These are phyloP conservation scores for Danaus melanippus DNA, from an alignment of 1,140 invertebrate species.

Conservation along the genomic window DNA sequence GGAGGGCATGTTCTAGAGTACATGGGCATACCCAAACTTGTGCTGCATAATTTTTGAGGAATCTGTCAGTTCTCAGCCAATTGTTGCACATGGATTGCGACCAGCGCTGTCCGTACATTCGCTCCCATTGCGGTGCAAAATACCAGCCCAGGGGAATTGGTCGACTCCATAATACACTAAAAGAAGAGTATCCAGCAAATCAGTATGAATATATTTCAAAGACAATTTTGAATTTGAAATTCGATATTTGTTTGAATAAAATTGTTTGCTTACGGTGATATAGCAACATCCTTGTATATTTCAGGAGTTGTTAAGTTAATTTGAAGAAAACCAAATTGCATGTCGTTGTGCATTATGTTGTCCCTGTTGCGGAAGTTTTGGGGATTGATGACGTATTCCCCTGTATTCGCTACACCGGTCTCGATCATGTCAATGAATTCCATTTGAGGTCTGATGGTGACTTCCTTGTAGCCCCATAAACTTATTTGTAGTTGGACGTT, in stretches of 20 bases:
- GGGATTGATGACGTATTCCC: constrained; percentile 79
- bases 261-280: constrained; percentile 84
- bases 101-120: constrained; percentile 84
- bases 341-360: constrained; percentile 78
- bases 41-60: constrained; percentile 90
- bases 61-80: constrained; percentile 91
- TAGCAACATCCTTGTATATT: constrained; percentile 77
- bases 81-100: constrained; percentile 85
- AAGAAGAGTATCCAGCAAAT: constrained; percentile 21
- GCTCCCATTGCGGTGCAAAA: constrained; percentile 90
- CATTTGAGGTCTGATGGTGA: constrained; percentile 81
- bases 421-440: constrained; percentile 77
- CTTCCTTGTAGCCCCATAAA: constrained; percentile 89
- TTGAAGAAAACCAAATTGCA: constrained; percentile 91
- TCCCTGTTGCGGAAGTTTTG: constrained; percentile 78
- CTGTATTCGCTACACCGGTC: constrained; percentile 76
- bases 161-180: constrained; percentile 87
- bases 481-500: constrained; percentile 85
- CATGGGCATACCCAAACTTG: constrained; percentile 93
- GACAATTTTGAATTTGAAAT: not conserved
- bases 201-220: constrained; percentile 4
- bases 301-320: constrained; percentile 89
- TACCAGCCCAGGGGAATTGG: constrained; percentile 95
- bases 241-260: not conserved
- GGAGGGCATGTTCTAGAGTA: constrained; percentile 88